A percentile compares a stretch with the other conserved stretches of the same genome.
These are phyloP conservation scores for Phallusia fumigata DNA, from an alignment of 23 tunicate genomes.

Conservation along the genomic window DNA sequence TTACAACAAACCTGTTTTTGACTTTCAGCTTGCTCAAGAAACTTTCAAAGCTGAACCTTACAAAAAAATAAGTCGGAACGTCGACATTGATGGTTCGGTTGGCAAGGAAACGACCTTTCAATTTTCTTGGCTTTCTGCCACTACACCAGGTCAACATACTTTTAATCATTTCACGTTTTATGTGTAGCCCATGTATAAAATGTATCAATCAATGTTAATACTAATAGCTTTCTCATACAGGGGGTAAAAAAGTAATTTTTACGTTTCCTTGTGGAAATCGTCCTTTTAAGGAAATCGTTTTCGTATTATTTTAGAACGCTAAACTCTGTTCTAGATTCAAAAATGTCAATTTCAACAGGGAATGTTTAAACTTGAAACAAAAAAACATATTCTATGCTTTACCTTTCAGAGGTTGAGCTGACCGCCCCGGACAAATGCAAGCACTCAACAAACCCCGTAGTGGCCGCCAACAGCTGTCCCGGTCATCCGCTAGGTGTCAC, in stretches of 20 bases:
- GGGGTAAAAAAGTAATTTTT: no score
- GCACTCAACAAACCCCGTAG: not conserved
- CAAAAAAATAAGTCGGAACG: not conserved
- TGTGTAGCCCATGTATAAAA: no score
- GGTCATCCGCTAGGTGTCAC: conserved; percentile 2
- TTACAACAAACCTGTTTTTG: no score
- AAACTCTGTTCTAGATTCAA: no score
- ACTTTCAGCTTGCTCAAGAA: not conserved
- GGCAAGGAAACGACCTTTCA: not conserved
- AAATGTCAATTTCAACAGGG: no score
- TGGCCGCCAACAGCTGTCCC: not conserved
- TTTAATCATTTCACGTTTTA: no score
- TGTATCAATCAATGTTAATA: no score
- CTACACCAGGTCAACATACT: not conserved
- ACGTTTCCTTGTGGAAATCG: no score
- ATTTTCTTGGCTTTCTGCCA: not conserved
- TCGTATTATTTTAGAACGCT: no score
- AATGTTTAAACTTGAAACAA: no score
- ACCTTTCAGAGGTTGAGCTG: not conserved
- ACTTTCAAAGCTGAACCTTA: not conserved
- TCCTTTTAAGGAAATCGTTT: no score
- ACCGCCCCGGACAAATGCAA: conserved; percentile 6
- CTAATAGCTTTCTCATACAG: no score
- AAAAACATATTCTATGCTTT: not conserved
- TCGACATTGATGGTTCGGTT: not conserved